A percentile compares a stretch with the other conserved stretches of the same genome.
Conservation (phyloP, 2,888 invertebrate species). For the Cephus runcator region DNA sequence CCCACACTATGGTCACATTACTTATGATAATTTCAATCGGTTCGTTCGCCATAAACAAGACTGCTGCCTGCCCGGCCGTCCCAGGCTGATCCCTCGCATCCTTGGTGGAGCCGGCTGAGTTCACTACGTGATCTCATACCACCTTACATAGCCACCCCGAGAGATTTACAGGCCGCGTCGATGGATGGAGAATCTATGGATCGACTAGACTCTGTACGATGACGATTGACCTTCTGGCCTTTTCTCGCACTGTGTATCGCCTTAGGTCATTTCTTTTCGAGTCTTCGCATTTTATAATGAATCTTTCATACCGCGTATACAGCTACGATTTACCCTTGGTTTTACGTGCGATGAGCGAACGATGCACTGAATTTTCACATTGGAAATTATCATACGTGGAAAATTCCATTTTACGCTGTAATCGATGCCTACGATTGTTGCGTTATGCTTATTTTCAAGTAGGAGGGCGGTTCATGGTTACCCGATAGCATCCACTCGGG, state of each 20-base stretch:
- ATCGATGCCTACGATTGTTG: background rate
- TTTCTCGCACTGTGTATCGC: background rate
- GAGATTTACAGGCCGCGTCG: background rate
- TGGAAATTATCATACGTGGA: background rate
- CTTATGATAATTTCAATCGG: conserved; percentile 3
- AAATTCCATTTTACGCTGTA: background rate
- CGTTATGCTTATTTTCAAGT: background rate
- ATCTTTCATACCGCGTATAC: conserved; percentile 9
- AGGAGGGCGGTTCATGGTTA: no score
- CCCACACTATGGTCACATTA: background rate
- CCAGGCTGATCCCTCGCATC: background rate
- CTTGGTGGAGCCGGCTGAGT: background rate
- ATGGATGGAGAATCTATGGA: background rate
- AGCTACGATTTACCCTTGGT: background rate
- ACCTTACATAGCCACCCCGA: background rate
- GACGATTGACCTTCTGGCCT: background rate
- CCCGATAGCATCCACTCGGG: no score
- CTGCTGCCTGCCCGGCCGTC: background rate
- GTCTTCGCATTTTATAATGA: conserved; percentile 34
- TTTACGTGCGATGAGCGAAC: background rate
- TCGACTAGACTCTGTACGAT: background rate
- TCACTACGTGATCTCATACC: background rate
- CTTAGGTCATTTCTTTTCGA: conserved; percentile 16
- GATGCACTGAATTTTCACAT: background rate
- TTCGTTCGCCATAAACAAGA: background rate